phyloP scores from a whole-genome alignment of 2,797 vertebrate species.

The Poeciliopsis paucimaculata region DNA sequence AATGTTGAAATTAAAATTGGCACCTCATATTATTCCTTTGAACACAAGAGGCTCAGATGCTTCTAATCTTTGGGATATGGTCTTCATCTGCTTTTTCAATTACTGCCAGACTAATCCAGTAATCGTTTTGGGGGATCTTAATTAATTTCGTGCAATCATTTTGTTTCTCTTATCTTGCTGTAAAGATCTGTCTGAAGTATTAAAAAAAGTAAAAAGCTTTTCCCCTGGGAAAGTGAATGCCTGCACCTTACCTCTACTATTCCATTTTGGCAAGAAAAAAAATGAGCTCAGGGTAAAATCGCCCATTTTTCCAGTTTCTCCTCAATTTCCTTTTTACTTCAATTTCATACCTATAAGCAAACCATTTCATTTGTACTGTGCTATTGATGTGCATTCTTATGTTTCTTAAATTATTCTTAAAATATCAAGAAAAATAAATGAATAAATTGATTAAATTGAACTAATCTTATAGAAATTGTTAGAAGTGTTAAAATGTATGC shows the following conservation, averaged over 20 bases:
- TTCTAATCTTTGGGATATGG: conserved; percentile 59
- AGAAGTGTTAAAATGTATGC: background rate
- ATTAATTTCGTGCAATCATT: conserved; percentile 77
- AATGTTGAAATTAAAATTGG: conserved; percentile 36
- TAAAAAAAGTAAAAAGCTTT: conserved; percentile 19
- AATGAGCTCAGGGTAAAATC: background rate
- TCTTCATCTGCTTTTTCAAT: conserved; percentile 71
- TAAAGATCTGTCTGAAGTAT: conserved; percentile 58
- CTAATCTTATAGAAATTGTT: background rate
- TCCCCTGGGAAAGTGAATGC: conserved; percentile 54
- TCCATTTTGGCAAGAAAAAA: background rate
- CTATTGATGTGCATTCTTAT: too few relatives aligned
- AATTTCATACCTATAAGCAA: background rate
- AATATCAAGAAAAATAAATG: background rate
- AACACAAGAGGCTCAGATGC: conserved; percentile 47
- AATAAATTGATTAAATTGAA: background rate
- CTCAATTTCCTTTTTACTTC: background rate
- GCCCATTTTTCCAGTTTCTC: background rate
- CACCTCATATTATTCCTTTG: conserved; percentile 44
- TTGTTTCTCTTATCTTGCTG: conserved; percentile 67
- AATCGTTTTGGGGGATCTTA: conserved; percentile 77
- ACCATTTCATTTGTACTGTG: background rate
- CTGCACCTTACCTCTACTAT: conserved; percentile 18
- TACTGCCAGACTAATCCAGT: conserved; percentile 71
- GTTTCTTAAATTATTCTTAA: background rate